These are phyloP conservation scores for Apamea crenata DNA, from an alignment of 2,888 invertebrate species.

Conservation along the genomic window DNA sequence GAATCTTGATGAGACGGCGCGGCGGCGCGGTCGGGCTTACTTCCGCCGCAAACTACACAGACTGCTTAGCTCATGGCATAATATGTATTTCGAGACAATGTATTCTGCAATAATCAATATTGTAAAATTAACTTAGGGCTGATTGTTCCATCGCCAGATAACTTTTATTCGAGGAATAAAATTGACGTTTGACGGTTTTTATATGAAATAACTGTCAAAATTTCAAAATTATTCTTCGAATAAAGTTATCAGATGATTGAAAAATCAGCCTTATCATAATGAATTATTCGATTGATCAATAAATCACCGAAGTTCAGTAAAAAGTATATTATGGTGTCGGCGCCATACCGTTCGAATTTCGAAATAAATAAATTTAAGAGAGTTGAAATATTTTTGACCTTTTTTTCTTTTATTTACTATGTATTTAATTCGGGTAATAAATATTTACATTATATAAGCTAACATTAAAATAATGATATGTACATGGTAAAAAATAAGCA, in stretches of 20 bases:
- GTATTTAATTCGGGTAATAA: no score
- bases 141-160: no score
- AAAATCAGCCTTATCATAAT: no score
- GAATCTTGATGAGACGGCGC: slow-evolving; percentile 55
- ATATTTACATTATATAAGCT: no score
- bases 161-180: no score
- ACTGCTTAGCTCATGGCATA: slow-evolving; percentile 47
- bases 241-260: no score
- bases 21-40: slow-evolving; percentile 36
- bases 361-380: background rate
- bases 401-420: no score
- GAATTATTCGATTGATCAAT: background rate
- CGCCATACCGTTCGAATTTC: background rate
- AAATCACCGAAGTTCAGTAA: background rate
- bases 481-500: no score
- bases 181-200: no score
- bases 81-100: slow-evolving; percentile 23
- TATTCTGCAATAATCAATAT: slow-evolving; percentile 15
- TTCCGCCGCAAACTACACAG: slow-evolving; percentile 55
- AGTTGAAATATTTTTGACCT: background rate
- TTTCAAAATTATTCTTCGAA: no score
- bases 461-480: no score
- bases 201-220: no score
- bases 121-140: background rate
- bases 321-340: background rate